phyloP scores from a whole-genome alignment of 2,113 vertebrate species.

The Hippolais icterina region DNA sequence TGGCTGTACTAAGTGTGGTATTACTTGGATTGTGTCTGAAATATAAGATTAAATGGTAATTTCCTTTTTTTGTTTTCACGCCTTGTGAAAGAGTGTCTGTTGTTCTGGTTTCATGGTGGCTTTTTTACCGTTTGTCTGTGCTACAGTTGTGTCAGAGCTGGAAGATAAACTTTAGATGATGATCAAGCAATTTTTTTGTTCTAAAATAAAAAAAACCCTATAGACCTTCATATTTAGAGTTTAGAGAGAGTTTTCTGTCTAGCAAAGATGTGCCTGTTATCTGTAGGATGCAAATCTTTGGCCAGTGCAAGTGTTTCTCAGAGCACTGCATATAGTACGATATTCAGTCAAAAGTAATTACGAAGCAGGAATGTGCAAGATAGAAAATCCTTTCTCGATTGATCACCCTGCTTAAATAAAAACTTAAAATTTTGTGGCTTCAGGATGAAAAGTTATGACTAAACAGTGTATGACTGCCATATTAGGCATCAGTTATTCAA shows the following conservation, averaged over 20 bases:
- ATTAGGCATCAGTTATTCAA: constrained; percentile 76
- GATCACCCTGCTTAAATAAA: not conserved
- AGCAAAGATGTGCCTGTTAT: not conserved
- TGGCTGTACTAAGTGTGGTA: not conserved
- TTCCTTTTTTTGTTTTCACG: not conserved
- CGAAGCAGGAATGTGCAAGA: not conserved
- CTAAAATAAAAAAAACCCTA: not conserved
- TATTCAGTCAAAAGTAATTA: not conserved
- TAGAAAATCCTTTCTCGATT: not conserved
- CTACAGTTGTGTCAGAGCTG: not conserved
- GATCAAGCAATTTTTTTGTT: not conserved
- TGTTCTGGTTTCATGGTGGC: accelerated
- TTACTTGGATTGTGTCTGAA: not conserved
- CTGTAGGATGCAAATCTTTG: not conserved
- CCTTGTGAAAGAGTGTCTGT: not conserved
- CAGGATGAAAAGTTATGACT: not conserved
- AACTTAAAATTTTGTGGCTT: constrained; percentile 18
- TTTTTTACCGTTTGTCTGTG: not conserved
- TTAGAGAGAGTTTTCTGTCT: not conserved
- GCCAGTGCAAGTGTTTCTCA: not conserved
- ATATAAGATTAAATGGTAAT: not conserved
- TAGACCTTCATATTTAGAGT: not conserved
- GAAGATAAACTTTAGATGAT: not conserved
- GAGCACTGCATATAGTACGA: not conserved
- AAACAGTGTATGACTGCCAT: constrained; percentile 21